A percentile compares a stretch with the other conserved stretches of the same genome.
Conservation (phyloP, 2,888 invertebrate genomes). For the Limnephilus rhombicus region DNA sequence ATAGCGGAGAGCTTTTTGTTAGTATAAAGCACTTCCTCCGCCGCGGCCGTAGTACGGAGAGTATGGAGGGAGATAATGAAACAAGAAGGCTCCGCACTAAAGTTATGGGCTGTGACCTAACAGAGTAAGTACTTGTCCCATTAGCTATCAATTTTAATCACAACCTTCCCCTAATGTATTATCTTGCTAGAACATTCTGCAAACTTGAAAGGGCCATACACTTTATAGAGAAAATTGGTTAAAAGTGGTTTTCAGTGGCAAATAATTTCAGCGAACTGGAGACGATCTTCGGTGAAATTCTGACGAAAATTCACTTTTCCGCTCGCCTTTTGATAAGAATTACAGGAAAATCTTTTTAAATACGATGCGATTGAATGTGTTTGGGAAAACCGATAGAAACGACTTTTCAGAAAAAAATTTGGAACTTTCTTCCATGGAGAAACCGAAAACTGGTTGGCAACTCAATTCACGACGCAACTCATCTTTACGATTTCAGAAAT, state of each 20-base stretch:
- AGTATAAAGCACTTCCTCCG: neutral
- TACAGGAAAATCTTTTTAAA: too few species aligned
- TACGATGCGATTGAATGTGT: too few species aligned
- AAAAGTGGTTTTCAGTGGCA: constrained; percentile 32
- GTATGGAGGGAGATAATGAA: constrained; percentile 24
- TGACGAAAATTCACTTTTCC: neutral
- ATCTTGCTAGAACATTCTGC: constrained; percentile 32
- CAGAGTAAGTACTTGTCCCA: constrained; percentile 38
- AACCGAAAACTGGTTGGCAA: too few species aligned
- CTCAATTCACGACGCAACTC: too few species aligned
- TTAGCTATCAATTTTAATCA: constrained; percentile 47
- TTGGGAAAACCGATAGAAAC: too few species aligned
- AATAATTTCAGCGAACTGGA: constrained; percentile 15
- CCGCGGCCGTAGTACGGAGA: neutral
- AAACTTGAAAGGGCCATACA: constrained; percentile 21
- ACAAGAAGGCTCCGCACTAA: constrained; percentile 27
- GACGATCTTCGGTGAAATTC: constrained; percentile 1
- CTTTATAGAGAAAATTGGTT: neutral
- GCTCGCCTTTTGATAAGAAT: neutral
- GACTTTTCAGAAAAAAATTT: too few species aligned
- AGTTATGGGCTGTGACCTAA: constrained; percentile 35
- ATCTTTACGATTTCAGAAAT: too few species aligned
- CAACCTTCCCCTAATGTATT: constrained; percentile 41
- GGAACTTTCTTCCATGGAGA: too few species aligned
- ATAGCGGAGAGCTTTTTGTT: neutral